A percentile compares a stretch with the other conserved stretches of the same genome.
phyloP scores from a whole-genome alignment of 2,888 invertebrate species.

The Lepidonotus clava region DNA sequence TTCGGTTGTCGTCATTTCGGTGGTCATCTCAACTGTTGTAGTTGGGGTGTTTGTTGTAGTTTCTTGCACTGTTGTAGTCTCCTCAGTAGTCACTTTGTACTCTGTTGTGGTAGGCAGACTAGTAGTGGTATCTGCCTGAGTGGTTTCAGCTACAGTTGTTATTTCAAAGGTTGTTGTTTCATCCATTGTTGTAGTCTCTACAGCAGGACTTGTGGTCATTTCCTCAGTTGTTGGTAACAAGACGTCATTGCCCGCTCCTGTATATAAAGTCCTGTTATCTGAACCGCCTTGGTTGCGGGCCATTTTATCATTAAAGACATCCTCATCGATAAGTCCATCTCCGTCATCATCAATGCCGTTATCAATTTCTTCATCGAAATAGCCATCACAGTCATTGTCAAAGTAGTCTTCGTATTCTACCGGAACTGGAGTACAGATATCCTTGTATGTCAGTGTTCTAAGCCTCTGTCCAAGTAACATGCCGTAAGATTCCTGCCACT shows the following conservation, averaged over 20 bases:
- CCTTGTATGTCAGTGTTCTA: neutral
- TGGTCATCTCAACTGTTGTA: neutral
- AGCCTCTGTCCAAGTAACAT: conserved; percentile 66
- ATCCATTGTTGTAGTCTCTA: no score
- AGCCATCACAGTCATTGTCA: conserved; percentile 66
- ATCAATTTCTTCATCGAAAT: conserved; percentile 63
- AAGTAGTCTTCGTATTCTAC: conserved; percentile 58
- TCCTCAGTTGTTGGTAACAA: no score
- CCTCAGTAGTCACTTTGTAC: no score
- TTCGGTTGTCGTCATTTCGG: neutral
- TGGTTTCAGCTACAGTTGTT: no score
- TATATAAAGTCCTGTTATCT: neutral
- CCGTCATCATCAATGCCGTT: conserved; percentile 62
- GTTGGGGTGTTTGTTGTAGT: neutral
- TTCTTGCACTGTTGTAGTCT: neutral
- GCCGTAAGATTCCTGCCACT: conserved; percentile 70
- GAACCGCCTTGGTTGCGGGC: neutral
- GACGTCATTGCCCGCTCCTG: no score
- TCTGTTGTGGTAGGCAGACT: no score
- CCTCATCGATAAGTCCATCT: conserved; percentile 63
- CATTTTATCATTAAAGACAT: conserved; percentile 50
- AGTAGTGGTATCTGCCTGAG: no score
- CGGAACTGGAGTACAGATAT: neutral
- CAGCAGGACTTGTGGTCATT: no score
- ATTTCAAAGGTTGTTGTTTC: no score